Evolutionary conservation across 2,797 vertebrate species (phyloP), one percentile per base, ranked within the genome.

Genomic region (Poeciliopsis gracilis): DNA sequence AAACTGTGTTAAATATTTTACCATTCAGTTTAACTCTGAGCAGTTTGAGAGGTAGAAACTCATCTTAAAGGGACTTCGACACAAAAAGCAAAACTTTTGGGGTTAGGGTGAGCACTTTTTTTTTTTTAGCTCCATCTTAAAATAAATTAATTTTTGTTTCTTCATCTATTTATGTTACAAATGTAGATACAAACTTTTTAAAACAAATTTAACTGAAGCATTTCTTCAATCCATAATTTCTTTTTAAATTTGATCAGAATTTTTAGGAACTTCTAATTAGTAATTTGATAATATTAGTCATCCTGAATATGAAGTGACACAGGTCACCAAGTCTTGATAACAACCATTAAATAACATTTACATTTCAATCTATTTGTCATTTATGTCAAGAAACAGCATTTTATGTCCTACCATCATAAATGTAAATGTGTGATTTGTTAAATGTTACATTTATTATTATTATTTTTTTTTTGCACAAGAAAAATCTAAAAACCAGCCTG

Each of bases 1-100:
- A 85, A 77, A 77, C 0, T 41, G 4, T 28, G 0, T 77, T 81
- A 30, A 72, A 87, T 81, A 80, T 83, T 77, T 80, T 12, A 86
- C 79, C 2, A 28, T 78, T 61, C 25, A 70, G 57, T 74, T 79
- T 87, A 46, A 49, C 4, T 0, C 5, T 2, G 67, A 10, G 3
- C n/a, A 2, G 15, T 71, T 59, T 80, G 11, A 59, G 15, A 41
- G 55, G 13, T 28, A 43, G 51, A 18, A 41, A 36, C 1, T 57
- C 16, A 73, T 73, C 23, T 53, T 55, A 57, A 55, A 73, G 13
- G 5, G 36, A 41, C 11, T 2, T 43, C 13, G 41, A 43, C 25
- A 69, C 23, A 43, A 69, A 43, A 67, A 67, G 20, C 36, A 38
- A 33, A 73, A 23, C 33, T 7, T 16, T n/a, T 73, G 20, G 15